Percentiles rank a stretch among this genome's conserved stretches.
These are phyloP conservation scores for Gnathonemus longibarbis DNA, from an alignment of 2,113 vertebrate species.

Conservation along the genomic window DNA sequence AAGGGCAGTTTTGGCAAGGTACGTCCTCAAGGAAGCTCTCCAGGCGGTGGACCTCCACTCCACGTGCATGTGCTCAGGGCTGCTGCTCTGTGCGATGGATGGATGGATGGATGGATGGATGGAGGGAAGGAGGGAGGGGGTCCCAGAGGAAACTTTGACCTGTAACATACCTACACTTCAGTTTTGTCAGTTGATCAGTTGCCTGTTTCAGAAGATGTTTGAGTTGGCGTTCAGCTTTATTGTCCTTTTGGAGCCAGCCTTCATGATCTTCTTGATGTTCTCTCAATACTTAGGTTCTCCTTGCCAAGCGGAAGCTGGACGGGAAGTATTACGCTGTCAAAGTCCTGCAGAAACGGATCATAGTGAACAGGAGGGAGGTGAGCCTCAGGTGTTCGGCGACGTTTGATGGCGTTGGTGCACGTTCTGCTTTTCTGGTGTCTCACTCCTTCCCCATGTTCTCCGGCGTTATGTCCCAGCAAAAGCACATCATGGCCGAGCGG, in stretches of 20 bases:
- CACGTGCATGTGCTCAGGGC: background rate
- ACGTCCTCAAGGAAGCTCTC: background rate
- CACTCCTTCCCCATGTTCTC: background rate
- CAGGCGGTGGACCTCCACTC: background rate
- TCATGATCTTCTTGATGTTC: background rate
- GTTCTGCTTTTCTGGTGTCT: background rate
- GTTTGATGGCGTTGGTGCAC: background rate
- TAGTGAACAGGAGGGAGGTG: constrained; percentile 97
- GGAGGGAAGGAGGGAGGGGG: background rate
- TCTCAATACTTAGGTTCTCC: constrained; percentile 75
- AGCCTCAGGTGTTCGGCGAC: background rate
- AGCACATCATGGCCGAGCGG: constrained; percentile 98
- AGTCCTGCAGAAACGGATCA: constrained; percentile 90
- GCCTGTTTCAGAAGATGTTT: background rate
- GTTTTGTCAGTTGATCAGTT: background rate
- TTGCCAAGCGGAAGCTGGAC: constrained; percentile 86
- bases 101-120: background rate
- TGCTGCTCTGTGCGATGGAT: background rate
- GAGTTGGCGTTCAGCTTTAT: background rate
- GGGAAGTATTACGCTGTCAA: constrained; percentile 92
- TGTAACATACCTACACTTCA: background rate
- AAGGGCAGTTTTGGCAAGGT: constrained; percentile 22
- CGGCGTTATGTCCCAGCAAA: constrained; percentile 69
- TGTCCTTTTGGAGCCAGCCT: background rate
- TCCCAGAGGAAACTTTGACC: background rate